Base-by-base conservation (phyloP, 2,888 invertebrate species). In the Strigamia transsilvanica region DNA sequence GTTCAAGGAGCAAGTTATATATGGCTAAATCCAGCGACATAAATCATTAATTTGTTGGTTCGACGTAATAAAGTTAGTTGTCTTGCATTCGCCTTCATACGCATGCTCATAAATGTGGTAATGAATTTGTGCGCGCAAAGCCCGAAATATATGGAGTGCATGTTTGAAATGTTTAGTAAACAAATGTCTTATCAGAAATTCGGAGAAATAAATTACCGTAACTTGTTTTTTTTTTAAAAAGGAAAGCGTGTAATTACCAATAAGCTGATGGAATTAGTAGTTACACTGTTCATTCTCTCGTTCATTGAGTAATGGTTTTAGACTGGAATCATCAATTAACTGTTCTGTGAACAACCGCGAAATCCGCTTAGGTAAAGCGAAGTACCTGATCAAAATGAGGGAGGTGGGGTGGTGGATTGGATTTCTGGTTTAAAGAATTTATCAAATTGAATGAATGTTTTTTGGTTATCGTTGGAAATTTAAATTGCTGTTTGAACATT, bases 191-290 rank as follows among this genome's bases (percentile, higher is more conserved):
- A 73, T 73, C 73, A 32, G 10, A 27, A 13, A 73, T 18, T 18
- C 4, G 18, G n/a, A 73, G 12, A 73, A 73, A 73, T 73, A 73
- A 73, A 73, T 73, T 73, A 13, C 51, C 38, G 38, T 38, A 56
- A 56, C 56, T 32, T 32, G 23, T 73, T 32, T 73, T 73, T 32
- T 27, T 27, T 27, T 27, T n/a, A n/a, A n/a, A 27, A 73, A 73
- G 73, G 23, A 73, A 73, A 27, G 10, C 13, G 32, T 73, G 73
- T 73, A 73, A 73, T 73, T 27, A 13, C 73, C 73, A 73, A 27
- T 73, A 73, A 73, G 73, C 73, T 73, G 73, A 32, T 73, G 73
- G 73, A 73, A 73, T 73, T 73, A 73, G 32, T 73, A 73, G 73
- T 73, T 73, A 73, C 73, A 27, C 73, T 73, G 73, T 73, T 73